Evolutionary conservation across 2,888 invertebrate genomes (phyloP), one percentile per base, ranked within the genome.

Genomic region (Andrena dorsata): DNA sequence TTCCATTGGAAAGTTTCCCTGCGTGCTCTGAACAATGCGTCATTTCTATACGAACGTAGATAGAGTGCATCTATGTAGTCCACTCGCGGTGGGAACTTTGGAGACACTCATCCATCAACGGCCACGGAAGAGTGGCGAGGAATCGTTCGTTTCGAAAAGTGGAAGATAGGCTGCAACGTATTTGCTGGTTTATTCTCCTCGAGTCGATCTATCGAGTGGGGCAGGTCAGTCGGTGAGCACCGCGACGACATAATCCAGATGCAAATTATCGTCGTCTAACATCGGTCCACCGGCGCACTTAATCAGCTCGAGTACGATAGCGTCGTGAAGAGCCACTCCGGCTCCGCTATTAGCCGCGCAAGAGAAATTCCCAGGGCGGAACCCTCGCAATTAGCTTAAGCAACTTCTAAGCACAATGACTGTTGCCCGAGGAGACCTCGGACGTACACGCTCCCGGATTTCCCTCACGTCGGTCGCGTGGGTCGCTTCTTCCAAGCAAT

Each of bases 311-410:
- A 76, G 76, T 47, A 68, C 66, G 75, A 80, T 76, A 76, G 66
- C 66, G 35, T 51, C 75, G 66, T 53, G 71, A 80, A 80, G 80
- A 75, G 66, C 53, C 80, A 80, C 80, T 82, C 49, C 28, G 70
- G 8, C 30, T 53, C 26, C 71, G 63, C 75, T 70, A 77, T 83
- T 86, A 83, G 49, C 66, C 53, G 47, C 53, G 72, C 68, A 73
- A 83, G 69, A 69, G 74, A 86, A 84, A 86, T 86, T 86, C 86
- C 84, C 78, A 20, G 58, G 30, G 30, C 68, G 68, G 56, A 69
- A n/a, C n/a, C 53, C 74, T 84, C 69, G 74, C 86, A 86, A 84
- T 86, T 86, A 86, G 82, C 84, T 86, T 79, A 79, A 86, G 86
- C 86, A 84, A 84, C 82, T 84, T 86, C 76, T 76, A 83, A 83